Evolutionary conservation across 2,888 invertebrate species (phyloP).

Genomic region (Zaprionus bogoriensis): DNA sequence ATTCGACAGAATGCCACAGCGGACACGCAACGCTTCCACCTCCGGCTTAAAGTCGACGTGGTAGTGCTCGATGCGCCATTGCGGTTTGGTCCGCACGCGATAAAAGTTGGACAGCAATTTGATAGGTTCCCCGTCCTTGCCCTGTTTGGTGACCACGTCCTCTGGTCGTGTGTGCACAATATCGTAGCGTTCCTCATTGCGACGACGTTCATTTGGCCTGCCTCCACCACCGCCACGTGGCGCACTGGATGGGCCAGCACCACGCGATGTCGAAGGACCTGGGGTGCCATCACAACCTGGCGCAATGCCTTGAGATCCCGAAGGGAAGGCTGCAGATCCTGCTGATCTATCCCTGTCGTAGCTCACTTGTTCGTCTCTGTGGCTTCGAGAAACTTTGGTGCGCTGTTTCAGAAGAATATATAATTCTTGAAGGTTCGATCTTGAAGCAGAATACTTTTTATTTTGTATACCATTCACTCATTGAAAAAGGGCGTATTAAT

Average conservation of each 20-base stretch:
- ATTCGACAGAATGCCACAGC: conserved; percentile 86
- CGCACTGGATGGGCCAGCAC: not conserved
- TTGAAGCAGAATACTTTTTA: too few relatives aligned
- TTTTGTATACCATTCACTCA: too few relatives aligned
- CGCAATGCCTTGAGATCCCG: too few relatives aligned
- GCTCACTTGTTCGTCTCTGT: not conserved
- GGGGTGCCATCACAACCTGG: not conserved
- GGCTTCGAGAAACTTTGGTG: conserved; percentile 15
- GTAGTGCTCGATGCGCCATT: conserved; percentile 90
- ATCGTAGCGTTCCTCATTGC: conserved; percentile 54
- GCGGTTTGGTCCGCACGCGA: conserved; percentile 85
- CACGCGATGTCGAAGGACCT: conserved; percentile 6
- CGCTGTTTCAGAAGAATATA: conserved; percentile 1
- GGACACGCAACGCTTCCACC: conserved; percentile 86
- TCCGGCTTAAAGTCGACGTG: conserved; percentile 89
- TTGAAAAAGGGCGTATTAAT: too few relatives aligned
- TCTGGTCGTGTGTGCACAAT: conserved; percentile 78
- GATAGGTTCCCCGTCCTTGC: conserved; percentile 84
- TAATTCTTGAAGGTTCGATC: not conserved
- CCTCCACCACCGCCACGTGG: not conserved
- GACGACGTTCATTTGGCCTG: conserved; percentile 26
- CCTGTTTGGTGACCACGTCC: conserved; percentile 80
- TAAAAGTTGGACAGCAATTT: conserved; percentile 88
- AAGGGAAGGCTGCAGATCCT: not conserved
- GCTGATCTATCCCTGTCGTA: too few relatives aligned